phyloP scores from a whole-genome alignment of 1,140 invertebrate species.

The Pentalonia nigronervosa region DNA sequence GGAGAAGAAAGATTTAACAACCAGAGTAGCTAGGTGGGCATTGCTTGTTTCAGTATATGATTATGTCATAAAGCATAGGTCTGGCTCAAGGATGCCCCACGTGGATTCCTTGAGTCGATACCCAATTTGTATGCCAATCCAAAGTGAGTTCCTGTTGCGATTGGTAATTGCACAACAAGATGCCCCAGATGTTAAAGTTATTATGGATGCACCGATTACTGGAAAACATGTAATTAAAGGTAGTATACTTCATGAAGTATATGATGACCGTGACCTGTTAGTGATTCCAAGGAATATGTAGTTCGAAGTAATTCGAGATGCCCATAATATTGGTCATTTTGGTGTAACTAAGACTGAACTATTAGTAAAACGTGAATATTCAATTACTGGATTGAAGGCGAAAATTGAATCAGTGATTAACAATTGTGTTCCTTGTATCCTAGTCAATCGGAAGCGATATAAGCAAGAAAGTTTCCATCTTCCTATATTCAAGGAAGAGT shows the following conservation, averaged over 20 bases:
- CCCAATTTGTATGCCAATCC: not conserved
- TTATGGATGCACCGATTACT: not conserved
- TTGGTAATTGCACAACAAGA: not conserved
- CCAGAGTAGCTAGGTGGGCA: not conserved
- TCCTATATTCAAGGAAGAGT: not conserved
- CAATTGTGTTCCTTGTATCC: conserved; percentile 15
- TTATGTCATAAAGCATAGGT: not conserved
- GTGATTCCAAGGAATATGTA: not conserved
- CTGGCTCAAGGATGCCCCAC: conserved; percentile 25
- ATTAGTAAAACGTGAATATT: not conserved
- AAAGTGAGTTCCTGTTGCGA: not conserved
- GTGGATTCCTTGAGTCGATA: conserved; percentile 29
- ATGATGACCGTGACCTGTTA: not conserved
- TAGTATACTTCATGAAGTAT: not conserved
- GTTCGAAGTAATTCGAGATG: not conserved
- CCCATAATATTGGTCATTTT: not conserved
- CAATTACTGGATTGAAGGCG: not conserved
- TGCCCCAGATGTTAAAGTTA: not conserved
- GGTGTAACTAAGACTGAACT: not conserved
- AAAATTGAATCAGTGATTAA: not conserved
- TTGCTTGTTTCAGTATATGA: not conserved
- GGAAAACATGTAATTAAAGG: not conserved
- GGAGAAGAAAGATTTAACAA: not conserved
- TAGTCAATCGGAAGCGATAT: not conserved
- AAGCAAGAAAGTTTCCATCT: not conserved